phyloP scores from a whole-genome alignment of 1,140 invertebrate genomes.

The Leptinotarsa undecemlineata region DNA sequence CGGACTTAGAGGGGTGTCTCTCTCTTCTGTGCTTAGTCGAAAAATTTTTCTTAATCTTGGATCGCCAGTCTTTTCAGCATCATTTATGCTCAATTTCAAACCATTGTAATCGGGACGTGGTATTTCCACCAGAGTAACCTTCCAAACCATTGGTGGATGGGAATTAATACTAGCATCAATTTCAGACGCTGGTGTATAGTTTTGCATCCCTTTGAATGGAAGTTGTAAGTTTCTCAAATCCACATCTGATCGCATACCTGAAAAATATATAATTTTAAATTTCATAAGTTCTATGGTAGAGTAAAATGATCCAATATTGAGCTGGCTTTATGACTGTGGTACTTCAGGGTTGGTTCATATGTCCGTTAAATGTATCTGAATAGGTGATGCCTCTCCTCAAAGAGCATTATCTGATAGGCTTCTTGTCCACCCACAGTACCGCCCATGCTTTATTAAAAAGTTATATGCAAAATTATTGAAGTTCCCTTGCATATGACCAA shows the following conservation, averaged over 20 bases:
- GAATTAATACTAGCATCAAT: constrained; percentile 80
- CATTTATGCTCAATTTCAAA: constrained; percentile 70
- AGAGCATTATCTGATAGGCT: too few relatives aligned
- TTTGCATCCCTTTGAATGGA: constrained; percentile 74
- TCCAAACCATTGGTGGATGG: constrained; percentile 74
- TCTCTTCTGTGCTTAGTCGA: constrained; percentile 63
- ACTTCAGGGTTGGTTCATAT: too few relatives aligned
- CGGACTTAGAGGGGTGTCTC: constrained; percentile 57
- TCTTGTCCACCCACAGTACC: too few relatives aligned
- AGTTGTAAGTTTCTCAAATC: constrained; percentile 71
- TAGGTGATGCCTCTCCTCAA: too few relatives aligned
- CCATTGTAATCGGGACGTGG: constrained; percentile 75
- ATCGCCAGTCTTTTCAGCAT: constrained; percentile 69
- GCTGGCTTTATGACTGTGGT: too few relatives aligned
- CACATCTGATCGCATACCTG: constrained; percentile 62
- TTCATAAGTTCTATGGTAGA: too few relatives aligned
- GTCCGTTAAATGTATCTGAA: too few relatives aligned
- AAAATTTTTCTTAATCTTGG: constrained; percentile 75
- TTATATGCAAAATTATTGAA: too few relatives aligned
- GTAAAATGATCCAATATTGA: too few relatives aligned
- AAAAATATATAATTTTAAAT: background rate
- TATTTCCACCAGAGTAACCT: constrained; percentile 67
- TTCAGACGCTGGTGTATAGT: constrained; percentile 80
- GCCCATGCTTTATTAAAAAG: too few relatives aligned
- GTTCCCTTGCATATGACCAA: too few relatives aligned